These are phyloP conservation scores for Dryococelus australis DNA, from an alignment of 2,888 invertebrate species.

Conservation along the genomic window DNA sequence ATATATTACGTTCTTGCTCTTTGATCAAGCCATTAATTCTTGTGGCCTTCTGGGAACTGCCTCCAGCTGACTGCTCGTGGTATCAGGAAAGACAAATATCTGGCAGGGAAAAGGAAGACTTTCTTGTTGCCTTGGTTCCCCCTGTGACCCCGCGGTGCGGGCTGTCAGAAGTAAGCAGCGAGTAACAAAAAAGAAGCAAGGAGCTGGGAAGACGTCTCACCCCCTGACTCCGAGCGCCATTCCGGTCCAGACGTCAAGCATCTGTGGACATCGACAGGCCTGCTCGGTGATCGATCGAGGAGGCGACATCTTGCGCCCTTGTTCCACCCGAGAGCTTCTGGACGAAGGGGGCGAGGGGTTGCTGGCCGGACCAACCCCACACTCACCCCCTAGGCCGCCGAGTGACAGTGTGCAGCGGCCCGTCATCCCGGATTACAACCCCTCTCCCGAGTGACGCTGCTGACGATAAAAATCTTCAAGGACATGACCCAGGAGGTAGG, in stretches of 20 bases:
- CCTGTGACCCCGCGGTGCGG: not conserved
- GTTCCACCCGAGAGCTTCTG: not conserved
- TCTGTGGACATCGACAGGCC: not conserved
- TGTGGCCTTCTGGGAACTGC: not conserved
- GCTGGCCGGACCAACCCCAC: not conserved
- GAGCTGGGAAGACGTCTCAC: not conserved
- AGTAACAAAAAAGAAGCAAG: not conserved
- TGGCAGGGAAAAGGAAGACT: not conserved
- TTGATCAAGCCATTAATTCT: not conserved
- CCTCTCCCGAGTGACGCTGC: not conserved
- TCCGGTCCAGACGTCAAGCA: not conserved
- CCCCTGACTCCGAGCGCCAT: not conserved
- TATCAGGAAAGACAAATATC: not conserved
- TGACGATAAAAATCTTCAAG: constrained; percentile 3
- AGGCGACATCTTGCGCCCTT: constrained; percentile 4
- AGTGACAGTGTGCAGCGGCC: not conserved
- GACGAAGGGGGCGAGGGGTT: not conserved
- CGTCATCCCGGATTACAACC: not conserved
- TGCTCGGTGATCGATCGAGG: constrained; percentile 1
- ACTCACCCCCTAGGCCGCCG: not conserved
- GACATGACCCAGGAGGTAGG: not conserved
- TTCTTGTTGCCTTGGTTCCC: not conserved
- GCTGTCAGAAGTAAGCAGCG: not conserved
- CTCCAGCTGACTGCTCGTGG: not conserved
- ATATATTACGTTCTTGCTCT: not conserved